Percentiles rank a stretch among this genome's conserved stretches.
These are phyloP conservation scores for Silurus aristotelis DNA, from an alignment of 2,797 vertebrate species.

Conservation along the genomic window DNA sequence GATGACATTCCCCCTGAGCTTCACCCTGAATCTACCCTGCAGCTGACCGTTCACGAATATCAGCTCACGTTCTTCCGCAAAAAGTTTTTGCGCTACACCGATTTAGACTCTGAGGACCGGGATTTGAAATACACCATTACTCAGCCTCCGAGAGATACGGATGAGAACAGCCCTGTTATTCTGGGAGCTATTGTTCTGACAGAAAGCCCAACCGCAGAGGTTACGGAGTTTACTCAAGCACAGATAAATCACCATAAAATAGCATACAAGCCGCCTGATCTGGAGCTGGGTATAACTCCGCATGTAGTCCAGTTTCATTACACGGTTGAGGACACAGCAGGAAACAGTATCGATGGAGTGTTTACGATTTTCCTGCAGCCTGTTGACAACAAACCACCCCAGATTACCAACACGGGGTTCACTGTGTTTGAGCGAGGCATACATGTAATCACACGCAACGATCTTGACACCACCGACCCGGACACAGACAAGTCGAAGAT, in stretches of 20 bases:
- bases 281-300: constrained; percentile 90
- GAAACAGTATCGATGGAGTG: constrained; percentile 79
- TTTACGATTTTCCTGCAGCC: constrained; percentile 91
- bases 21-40: constrained; percentile 80
- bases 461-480: constrained; percentile 84
- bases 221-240: constrained; percentile 91
- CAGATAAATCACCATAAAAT: constrained; percentile 98
- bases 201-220: constrained; percentile 80
- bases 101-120: constrained; percentile 91
- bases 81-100: constrained; percentile 90
- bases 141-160: constrained; percentile 85
- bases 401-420: constrained; percentile 93
- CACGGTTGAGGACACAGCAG: constrained; percentile 85
- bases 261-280: constrained; percentile 86
- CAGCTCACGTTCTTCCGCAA: constrained; percentile 86
- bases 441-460: constrained; percentile 78
- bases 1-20: constrained; percentile 89
- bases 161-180: constrained; percentile 82
- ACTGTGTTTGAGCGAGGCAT: constrained; percentile 80
- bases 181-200: constrained; percentile 86
- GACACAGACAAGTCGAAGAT: constrained; percentile 86
- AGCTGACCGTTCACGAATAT: constrained; percentile 91
- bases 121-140: constrained; percentile 87
- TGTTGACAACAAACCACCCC: constrained; percentile 91
- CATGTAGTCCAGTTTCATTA: constrained; percentile 89